Base-by-base conservation (phyloP, 2,113 vertebrate genomes). In the Notechis scutatus region DNA sequence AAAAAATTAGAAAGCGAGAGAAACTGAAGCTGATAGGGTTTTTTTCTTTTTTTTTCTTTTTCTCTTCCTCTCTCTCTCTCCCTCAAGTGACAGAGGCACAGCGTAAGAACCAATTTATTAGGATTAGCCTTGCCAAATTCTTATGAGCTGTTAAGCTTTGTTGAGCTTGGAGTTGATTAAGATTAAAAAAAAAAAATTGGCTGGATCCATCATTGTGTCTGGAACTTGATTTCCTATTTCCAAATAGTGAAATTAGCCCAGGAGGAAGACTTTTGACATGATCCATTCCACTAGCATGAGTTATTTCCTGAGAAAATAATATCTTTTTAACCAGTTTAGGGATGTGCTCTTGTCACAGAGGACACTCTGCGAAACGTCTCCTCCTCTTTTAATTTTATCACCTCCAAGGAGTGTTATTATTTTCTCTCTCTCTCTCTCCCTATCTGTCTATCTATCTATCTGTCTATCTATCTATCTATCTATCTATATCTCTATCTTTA, bases 11-110 rank as follows among this genome's bases (percentile, higher is more conserved):
- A 74, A 39, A 74, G n/a, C 5, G n/a, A 20, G 18, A 81, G 74
- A 42, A 81, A 42, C 18, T 21, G 7, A 81, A 21, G 34, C 18
- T 39, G 18, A 20, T 21, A 81, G n/a, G 6, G 5, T 1, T 74
- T 21, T 8, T 9, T 20, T 3, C 34, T 1, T 5, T 11, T 0
- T 3, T 9, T 3, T 10, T 15, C 6, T 14, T 3, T 15, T 3
- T 14, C 61, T 74, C 69, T 24, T 0, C 2, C n/a, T 4, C 0
- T 3, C 9, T 10, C 26, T 34, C 0, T 3, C 6, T 6, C n/a
- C 24, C 61, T 39, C 69, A 39, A 39, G 34, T 42, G 74, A 81
- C 74, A 81, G 74, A 39, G 3, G 74, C n/a, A 21, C 15, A 21
- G 15, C 14, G 2, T 39, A 74, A 34, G 34, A 81, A 21, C 74